Evolutionary conservation across 2,888 invertebrate genomes (phyloP), one percentile per base, ranked within the genome.

Genomic region (Seira ritae): DNA sequence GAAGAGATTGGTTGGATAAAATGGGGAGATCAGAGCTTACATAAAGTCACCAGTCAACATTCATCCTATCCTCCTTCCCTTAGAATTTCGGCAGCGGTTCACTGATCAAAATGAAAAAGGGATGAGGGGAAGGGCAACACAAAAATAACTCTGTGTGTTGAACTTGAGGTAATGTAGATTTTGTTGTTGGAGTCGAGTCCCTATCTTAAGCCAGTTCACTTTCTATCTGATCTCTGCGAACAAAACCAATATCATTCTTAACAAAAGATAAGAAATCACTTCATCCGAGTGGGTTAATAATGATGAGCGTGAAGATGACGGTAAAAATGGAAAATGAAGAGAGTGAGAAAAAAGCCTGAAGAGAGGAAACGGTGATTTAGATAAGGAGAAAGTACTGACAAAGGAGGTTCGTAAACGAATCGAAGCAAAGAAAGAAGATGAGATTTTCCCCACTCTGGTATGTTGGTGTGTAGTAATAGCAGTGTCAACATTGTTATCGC

Each of bases 401-500:
- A 46, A 22, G 37, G 73, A 31, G 22, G 17, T 37, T 15, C 42
- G 17, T 55, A 55, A 75, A 10, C 67, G 55, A 12, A 46, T 73
- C 24, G 62, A 31, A 65, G n/a, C n/a, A n/a, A 4, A 31, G 20
- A 46, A 65, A 37, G 60, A 23, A 50, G n/a, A 23, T 31, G 42
- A n/a, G n/a, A n/a, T n/a, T n/a, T n/a, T n/a, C n/a, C n/a, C n/a
- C n/a, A n/a, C n/a, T n/a, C n/a, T n/a, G n/a, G 69, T 69, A 42
- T 77, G 17, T 17, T 69, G 46, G 31, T 37, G 60, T 24, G 62
- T n/a, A n/a, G n/a, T 37, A 77, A 62, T 50, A 77, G 20, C 19
- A 77, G 76, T 77, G 76, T 77, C 76, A 77, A 77, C 76, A 77
- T 77, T 77, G 76, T 77, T 77, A 77, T 77, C 76, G 23, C 60